Conservation (phyloP, 2,888 invertebrate genomes). For the Aphidius colemani region DNA sequence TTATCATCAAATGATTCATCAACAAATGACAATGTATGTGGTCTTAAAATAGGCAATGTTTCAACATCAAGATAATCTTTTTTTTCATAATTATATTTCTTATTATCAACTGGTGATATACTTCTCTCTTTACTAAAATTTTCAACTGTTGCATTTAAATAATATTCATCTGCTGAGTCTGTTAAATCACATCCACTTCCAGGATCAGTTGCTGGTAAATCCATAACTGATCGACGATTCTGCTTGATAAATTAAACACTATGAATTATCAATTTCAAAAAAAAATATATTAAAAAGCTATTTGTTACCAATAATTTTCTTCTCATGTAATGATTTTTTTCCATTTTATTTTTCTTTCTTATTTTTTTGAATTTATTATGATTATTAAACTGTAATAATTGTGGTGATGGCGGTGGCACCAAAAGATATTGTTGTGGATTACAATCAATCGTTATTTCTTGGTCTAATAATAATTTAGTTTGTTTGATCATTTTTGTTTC, state of each 20-base stretch:
- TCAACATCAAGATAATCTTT: slow-evolving; percentile 30
- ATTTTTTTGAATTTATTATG: slow-evolving; percentile 41
- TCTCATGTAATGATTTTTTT: slow-evolving; percentile 38
- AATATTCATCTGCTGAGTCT: slow-evolving; percentile 66
- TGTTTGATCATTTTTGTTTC: slow-evolving; percentile 44
- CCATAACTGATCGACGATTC: slow-evolving; percentile 59
- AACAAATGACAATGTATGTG: slow-evolving; percentile 47
- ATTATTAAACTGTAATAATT: slow-evolving; percentile 59
- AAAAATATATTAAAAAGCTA: neutral
- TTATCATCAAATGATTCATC: slow-evolving; percentile 39
- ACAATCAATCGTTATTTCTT: slow-evolving; percentile 47
- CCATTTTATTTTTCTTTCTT: slow-evolving; percentile 35
- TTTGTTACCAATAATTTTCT: slow-evolving; percentile 31
- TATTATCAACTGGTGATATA: slow-evolving; percentile 26
- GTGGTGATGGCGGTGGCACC: slow-evolving; percentile 76
- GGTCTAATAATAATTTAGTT: slow-evolving; percentile 35
- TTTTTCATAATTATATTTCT: slow-evolving; percentile 26
- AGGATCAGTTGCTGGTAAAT: slow-evolving; percentile 69
- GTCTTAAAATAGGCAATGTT: slow-evolving; percentile 45
- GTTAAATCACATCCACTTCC: slow-evolving; percentile 65
- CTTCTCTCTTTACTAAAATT: slow-evolving; percentile 33
- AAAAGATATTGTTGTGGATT: slow-evolving; percentile 53
- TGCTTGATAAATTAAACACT: slow-evolving; percentile 20
- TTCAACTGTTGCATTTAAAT: slow-evolving; percentile 30
- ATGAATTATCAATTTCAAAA: neutral